A percentile compares a stretch with the other conserved stretches of the same genome.
These are phyloP conservation scores for Aegypius monachus DNA, from an alignment of 2,113 vertebrate species.

Conservation along the genomic window DNA sequence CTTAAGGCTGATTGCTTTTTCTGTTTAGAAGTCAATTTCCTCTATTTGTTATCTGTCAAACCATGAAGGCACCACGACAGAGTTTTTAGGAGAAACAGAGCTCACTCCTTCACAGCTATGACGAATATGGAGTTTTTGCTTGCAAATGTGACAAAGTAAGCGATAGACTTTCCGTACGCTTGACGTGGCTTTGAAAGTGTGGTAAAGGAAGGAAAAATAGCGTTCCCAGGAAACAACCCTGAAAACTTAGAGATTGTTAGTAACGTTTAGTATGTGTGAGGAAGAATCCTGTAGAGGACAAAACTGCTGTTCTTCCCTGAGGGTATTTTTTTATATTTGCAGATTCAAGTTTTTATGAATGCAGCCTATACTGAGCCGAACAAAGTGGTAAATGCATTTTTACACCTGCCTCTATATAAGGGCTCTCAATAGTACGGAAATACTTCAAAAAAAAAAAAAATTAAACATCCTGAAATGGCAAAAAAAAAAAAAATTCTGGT, in stretches of 20 bases:
- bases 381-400: not conserved
- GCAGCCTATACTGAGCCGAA: not conserved
- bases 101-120: not conserved
- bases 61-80: not conserved
- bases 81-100: not conserved
- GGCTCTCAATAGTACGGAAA: not conserved
- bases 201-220: not conserved
- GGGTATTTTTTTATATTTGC: not conserved
- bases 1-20: not conserved
- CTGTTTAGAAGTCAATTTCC: not conserved
- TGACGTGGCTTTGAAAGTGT: not conserved
- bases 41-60: not conserved
- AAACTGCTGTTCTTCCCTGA: not conserved
- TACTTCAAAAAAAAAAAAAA: too few relatives aligned
- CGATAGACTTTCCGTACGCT: accelerated
- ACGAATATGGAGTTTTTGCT: not conserved
- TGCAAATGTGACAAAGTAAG: not conserved
- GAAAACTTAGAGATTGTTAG: not conserved
- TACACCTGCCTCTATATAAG: not conserved
- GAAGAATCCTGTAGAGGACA: not conserved
- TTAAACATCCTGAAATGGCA: not conserved
- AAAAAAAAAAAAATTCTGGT: not conserved
- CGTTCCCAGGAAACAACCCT: not conserved
- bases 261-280: not conserved
- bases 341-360: not conserved